Evolutionary conservation across 2,888 invertebrate genomes (phyloP), one percentile per base, ranked within the genome.

Genomic region (Halictus quadricinctus): DNA sequence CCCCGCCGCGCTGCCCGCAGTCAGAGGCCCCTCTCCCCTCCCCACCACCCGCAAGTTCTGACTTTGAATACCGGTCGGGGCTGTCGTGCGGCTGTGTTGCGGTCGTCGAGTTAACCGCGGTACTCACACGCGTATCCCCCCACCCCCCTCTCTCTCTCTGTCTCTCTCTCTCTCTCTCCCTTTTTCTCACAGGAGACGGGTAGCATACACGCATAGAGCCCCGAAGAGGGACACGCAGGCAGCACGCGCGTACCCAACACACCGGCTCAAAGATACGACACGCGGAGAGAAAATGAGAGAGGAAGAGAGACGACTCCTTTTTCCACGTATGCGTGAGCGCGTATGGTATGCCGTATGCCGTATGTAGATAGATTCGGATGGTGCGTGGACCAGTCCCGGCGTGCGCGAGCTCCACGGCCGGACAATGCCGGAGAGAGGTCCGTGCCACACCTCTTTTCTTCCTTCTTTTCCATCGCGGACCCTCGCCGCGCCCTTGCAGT

Each of bases 381-480:
- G 87, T 91, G 92, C 92, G 90, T 92, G 92, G 92, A 92, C 93
- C 92, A 93, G 91, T 92, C 92, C 83, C 87, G 89, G 87, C 87
- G 91, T 88, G 87, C 90, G 90, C 91, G 88, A 88, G 84, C 90
- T 81, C 80, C 85, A 86, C 89, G 83, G 83, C 81, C 91, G 89
- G 89, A 86, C 88, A 89, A 92, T 91, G 91, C 92, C 80, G 89
- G 88, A 89, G 91, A 92, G 91, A 91, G 90, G 90, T 91, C 88
- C 88, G 88, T 92, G 93, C 93, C 93, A 93, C 93, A 93, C 93
- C 93, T 93, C 93, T 93, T 93, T 93, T 92, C 93, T 93, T 92
- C 91, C 92, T 91, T 92, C 89, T 90, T 91, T 92, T 91, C 91
- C 91, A 89, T 91, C 90, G 90, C 87, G 88, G 87, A 87, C 85